These are phyloP conservation scores for Asbolus verrucosus DNA, from an alignment of 1,140 invertebrate genomes.

Conservation along the genomic window DNA sequence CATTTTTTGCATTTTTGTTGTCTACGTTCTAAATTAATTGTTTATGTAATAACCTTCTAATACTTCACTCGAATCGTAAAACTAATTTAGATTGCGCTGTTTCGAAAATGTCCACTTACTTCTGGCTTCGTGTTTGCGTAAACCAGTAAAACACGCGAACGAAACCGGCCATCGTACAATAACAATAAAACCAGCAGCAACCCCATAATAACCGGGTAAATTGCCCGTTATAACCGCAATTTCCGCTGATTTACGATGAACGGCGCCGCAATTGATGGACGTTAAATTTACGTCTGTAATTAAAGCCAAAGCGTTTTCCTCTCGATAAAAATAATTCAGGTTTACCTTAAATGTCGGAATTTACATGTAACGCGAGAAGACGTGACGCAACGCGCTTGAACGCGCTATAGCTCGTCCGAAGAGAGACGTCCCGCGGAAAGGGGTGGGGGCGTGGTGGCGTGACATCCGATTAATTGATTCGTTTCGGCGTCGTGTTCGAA, in stretches of 20 bases:
- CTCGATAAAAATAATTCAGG: constrained; percentile 20
- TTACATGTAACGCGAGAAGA: neutral
- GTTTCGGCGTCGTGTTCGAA: no score
- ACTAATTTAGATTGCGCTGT: no score
- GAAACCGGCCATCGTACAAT: neutral
- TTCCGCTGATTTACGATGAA: neutral
- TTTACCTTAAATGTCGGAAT: constrained; percentile 26
- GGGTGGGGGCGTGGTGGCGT: no score
- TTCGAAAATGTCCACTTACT: no score
- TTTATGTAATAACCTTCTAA: no score
- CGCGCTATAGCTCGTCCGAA: neutral
- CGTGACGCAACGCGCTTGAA: neutral
- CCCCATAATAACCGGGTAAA: constrained; percentile 2
- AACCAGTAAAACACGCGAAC: neutral
- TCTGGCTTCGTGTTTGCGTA: no score
- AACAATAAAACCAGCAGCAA: neutral
- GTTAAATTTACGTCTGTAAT: constrained; percentile 26
- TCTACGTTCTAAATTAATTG: no score
- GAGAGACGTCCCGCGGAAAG: no score
- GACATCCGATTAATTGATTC: neutral
- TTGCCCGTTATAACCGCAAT: constrained; percentile 1
- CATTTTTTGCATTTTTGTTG: no score
- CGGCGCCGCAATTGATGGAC: constrained; percentile 14
- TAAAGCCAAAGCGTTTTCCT: constrained; percentile 22
- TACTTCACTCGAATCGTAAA: no score